Percentiles rank a stretch among this genome's conserved stretches.
Evolutionary conservation across 2,797 vertebrate species (phyloP).

Genomic region (Ibycter americanus): DNA sequence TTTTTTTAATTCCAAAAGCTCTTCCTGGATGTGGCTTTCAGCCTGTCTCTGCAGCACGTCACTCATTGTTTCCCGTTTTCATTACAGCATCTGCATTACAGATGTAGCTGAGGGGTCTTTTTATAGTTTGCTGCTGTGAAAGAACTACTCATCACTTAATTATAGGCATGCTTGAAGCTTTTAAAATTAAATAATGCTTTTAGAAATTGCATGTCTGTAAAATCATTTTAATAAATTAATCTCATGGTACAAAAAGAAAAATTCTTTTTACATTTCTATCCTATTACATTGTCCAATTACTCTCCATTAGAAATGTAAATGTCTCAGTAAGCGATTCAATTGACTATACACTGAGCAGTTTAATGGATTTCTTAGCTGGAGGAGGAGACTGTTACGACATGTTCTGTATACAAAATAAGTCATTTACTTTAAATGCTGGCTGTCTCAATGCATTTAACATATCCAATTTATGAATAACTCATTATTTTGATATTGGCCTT

Average conservation of each 20-base stretch:
- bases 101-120: neutral
- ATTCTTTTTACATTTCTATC: neutral
- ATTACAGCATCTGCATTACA: neutral
- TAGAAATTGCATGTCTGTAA: neutral
- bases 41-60: neutral
- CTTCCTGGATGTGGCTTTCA: neutral
- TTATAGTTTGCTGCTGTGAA: neutral
- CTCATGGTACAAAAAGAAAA: neutral
- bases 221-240: neutral
- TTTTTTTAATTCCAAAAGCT: neutral
- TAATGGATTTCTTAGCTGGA: neutral
- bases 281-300: neutral
- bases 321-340: neutral
- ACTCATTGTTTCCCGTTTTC: neutral
- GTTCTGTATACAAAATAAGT: neutral
- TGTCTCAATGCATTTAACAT: neutral
- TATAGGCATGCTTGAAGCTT: neutral
- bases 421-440: neutral
- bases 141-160: neutral
- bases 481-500: neutral
- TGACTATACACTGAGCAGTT: neutral
- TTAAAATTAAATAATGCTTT: neutral
- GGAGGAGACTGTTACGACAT: neutral
- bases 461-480: neutral
- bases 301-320: neutral